Evolutionary conservation across 1,140 invertebrate species (phyloP).

Genomic region (Vanessa atalanta): DNA sequence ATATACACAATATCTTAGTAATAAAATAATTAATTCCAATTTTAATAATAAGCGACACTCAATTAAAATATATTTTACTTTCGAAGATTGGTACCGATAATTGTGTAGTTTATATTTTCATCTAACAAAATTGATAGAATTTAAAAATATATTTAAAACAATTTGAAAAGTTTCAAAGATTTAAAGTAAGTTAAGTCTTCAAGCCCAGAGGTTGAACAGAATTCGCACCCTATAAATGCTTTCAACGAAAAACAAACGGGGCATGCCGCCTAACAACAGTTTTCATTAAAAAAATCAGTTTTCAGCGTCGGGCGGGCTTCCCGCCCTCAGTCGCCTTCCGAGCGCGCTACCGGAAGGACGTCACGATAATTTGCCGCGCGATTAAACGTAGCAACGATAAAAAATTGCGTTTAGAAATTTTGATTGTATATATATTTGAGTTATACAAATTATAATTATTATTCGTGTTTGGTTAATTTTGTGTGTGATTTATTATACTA

Average conservation of each 20-base stretch:
- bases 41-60: too few species aligned
- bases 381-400: neutral
- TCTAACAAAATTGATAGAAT: too few species aligned
- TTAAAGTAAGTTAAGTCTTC: constrained; percentile 17
- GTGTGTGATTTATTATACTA: constrained; percentile 26
- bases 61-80: too few species aligned
- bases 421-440: neutral
- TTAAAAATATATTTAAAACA: neutral
- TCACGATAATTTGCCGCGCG: neutral
- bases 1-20: too few species aligned
- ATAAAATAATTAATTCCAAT: too few species aligned
- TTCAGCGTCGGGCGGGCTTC: constrained; percentile 40
- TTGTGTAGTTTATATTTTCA: too few species aligned
- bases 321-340: constrained; percentile 54
- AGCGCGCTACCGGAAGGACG: constrained; percentile 37
- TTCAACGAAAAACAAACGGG: constrained; percentile 42
- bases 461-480: constrained; percentile 18
- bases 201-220: constrained; percentile 26
- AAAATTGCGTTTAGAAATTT: constrained; percentile 6
- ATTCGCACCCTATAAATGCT: constrained; percentile 44
- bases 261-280: constrained; percentile 34
- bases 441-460: neutral
- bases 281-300: constrained; percentile 45
- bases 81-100: too few species aligned
- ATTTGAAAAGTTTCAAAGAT: constrained; percentile 15